Percentiles rank a stretch among this genome's conserved stretches.
Evolutionary conservation across 2,888 invertebrate species (phyloP).

Genomic region (Synanthedon andrenaeformis): DNA sequence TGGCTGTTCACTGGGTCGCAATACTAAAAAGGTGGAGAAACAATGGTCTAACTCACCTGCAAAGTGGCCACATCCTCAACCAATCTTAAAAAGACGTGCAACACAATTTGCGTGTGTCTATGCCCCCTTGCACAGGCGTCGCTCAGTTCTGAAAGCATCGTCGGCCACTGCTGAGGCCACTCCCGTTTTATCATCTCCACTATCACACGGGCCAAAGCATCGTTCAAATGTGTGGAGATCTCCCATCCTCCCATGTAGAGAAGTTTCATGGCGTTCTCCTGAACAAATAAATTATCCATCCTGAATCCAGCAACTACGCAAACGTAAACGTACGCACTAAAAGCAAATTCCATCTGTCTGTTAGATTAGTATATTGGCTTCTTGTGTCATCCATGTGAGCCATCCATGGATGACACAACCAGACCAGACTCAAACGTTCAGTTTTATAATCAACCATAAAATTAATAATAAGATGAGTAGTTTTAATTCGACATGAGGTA

Average conservation of each 20-base stretch:
- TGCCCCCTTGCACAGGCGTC: conserved; percentile 86
- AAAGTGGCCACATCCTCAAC: conserved; percentile 94
- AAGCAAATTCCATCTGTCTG: conserved; percentile 2
- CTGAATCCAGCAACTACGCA: no score
- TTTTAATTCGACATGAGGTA: no score
- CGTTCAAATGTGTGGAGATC: conserved; percentile 81
- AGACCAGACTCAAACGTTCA: no score
- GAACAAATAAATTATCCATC: conserved; percentile 7
- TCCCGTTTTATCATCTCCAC: conserved; percentile 97
- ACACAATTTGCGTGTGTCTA: conserved; percentile 89
- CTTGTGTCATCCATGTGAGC: neutral
- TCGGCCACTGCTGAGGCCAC: conserved; percentile 98
- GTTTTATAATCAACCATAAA: no score
- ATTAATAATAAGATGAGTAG: no score
- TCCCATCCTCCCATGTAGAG: conserved; percentile 82
- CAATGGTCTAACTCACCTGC: conserved; percentile 65
- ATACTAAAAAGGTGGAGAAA: no score
- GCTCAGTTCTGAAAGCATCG: conserved; percentile 84
- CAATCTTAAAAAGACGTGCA: conserved; percentile 88
- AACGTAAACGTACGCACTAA: neutral
- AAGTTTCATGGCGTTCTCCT: conserved; percentile 90
- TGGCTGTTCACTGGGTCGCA: no score
- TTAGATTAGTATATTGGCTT: neutral
- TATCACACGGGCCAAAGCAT: conserved; percentile 88
- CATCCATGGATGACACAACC: no score